phyloP scores from a whole-genome alignment of 1,140 invertebrate genomes.

The Sweltsa coloradensis region DNA sequence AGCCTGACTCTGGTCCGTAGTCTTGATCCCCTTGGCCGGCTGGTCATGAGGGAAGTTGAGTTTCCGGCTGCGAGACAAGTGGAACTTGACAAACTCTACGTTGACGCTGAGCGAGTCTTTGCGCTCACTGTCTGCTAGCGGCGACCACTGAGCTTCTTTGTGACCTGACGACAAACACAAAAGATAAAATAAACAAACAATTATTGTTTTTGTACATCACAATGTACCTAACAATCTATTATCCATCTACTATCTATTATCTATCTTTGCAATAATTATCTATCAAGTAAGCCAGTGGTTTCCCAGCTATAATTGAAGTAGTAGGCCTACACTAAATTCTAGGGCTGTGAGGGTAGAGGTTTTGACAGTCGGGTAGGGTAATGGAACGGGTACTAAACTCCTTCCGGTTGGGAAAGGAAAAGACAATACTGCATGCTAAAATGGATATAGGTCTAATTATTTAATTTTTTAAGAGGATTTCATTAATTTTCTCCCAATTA shows the following conservation, averaged over 20 bases:
- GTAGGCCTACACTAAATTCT: background rate
- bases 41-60: conserved; percentile 52
- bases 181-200: conserved; percentile 10
- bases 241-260: background rate
- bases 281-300: background rate
- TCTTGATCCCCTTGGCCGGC: conserved; percentile 26
- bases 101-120: conserved; percentile 94
- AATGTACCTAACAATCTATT: background rate
- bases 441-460: background rate
- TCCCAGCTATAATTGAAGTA: background rate
- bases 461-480: background rate
- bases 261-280: background rate
- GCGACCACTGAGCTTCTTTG: conserved; percentile 76
- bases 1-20: conserved; percentile 52
- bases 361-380: too few relatives aligned
- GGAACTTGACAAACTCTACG: conserved; percentile 94
- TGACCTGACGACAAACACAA: too few relatives aligned
- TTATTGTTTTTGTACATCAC: background rate
- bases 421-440: background rate
- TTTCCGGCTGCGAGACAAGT: conserved; percentile 79
- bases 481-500: background rate
- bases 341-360: too few relatives aligned
- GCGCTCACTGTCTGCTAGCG: conserved; percentile 73
- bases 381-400: background rate
- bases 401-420: background rate